These are phyloP conservation scores for Otocyon megalotis DNA, from an alignment of 2,113 vertebrate genomes.

Conservation along the genomic window DNA sequence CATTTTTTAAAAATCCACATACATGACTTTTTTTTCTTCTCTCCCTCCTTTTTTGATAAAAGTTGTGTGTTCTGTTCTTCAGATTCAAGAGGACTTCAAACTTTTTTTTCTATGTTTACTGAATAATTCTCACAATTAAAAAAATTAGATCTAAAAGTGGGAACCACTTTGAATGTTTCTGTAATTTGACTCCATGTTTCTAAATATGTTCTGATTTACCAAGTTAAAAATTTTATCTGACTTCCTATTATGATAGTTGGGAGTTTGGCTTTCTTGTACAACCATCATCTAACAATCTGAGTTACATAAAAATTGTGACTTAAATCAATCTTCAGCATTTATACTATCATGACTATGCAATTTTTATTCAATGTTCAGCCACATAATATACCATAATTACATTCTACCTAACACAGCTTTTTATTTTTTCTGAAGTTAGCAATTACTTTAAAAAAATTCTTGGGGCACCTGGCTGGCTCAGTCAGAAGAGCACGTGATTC, in stretches of 20 bases:
- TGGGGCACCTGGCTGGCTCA: not conserved
- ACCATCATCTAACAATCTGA: not conserved
- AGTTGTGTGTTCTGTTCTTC: not conserved
- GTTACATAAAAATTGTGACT: conserved; percentile 33
- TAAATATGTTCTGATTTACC: conserved; percentile 29
- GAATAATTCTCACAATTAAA: conserved; percentile 42
- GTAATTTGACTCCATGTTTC: conserved; percentile 3
- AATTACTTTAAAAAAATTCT: conserved; percentile 59
- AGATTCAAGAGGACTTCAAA: conserved; percentile 19
- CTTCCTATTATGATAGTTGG: not conserved
- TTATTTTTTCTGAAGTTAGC: conserved; percentile 22
- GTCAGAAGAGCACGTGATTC: not conserved
- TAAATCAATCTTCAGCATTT: not conserved
- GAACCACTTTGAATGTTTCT: conserved; percentile 38
- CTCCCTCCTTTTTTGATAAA: not conserved
- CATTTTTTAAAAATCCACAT: not conserved
- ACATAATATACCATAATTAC: not conserved
- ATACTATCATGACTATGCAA: not conserved
- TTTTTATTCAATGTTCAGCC: conserved; percentile 17
- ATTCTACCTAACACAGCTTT: conserved; percentile 15
- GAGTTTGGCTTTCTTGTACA: conserved; percentile 13
- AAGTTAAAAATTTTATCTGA: conserved; percentile 36
- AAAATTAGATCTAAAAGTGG: not conserved
- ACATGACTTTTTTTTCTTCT: not conserved
- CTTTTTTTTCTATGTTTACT: conserved; percentile 44